Conservation (phyloP, 1,140 invertebrate genomes). For the Euborellia annulipes region DNA sequence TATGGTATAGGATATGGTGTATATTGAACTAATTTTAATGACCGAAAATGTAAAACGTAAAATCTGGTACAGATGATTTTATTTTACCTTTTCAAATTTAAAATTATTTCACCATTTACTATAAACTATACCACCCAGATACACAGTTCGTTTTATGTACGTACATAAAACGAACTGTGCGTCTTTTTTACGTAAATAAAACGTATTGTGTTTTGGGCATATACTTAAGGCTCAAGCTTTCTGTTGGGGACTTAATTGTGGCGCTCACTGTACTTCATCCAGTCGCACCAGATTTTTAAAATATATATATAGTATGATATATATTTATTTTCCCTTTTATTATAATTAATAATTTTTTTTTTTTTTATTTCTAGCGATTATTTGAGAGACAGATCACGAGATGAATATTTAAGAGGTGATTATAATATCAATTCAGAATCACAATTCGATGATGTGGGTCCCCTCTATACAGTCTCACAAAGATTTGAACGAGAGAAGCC, state of each 20-base stretch:
- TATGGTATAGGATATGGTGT: too few species aligned
- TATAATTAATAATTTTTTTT: constrained; percentile 1
- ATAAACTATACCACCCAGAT: too few species aligned
- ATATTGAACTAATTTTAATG: too few species aligned
- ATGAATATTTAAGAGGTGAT: constrained; percentile 13
- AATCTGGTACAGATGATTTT: too few species aligned
- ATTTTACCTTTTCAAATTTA: neutral
- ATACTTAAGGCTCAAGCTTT: neutral
- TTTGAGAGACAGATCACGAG: constrained; percentile 10
- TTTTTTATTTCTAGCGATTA: constrained; percentile 10
- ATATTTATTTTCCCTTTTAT: neutral
- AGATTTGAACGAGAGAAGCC: constrained; percentile 11
- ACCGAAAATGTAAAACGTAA: too few species aligned
- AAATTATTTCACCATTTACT: too few species aligned
- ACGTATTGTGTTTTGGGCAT: neutral
- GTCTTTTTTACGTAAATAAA: neutral
- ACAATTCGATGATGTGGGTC: constrained; percentile 9
- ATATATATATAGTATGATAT: neutral
- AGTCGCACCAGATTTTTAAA: neutral
- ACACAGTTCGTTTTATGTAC: too few species aligned
- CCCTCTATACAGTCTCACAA: constrained; percentile 10
- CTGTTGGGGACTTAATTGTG: neutral
- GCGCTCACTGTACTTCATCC: neutral
- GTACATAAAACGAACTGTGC: too few species aligned
- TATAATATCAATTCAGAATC: constrained; percentile 11